These are phyloP conservation scores for Crotophaga sulcirostris DNA, from an alignment of 2,113 vertebrate genomes.

Conservation along the genomic window DNA sequence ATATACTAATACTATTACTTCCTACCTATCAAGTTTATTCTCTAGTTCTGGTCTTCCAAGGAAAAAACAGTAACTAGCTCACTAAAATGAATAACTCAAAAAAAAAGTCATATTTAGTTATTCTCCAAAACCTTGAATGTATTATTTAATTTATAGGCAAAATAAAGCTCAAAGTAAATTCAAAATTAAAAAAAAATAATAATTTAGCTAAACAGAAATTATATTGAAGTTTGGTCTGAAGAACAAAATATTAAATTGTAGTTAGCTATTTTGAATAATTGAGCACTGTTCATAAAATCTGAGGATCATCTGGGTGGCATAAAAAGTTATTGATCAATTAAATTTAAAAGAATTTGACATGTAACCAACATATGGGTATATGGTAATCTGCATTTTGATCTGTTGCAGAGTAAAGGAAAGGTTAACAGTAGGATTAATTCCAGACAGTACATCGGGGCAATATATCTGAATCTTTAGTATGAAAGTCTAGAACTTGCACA, in stretches of 20 bases:
- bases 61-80: no score
- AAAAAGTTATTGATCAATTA: not conserved
- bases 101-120: no score
- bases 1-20: no score
- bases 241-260: not conserved
- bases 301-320: not conserved
- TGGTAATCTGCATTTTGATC: not conserved
- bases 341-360: not conserved
- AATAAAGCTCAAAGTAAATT: not conserved
- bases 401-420: not conserved
- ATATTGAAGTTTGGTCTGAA: not conserved
- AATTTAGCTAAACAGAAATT: not conserved
- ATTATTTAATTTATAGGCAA: not conserved
- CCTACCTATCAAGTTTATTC: no score
- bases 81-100: no score
- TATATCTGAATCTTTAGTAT: not conserved
- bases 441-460: not conserved
- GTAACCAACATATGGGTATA: not conserved
- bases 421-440: not conserved
- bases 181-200: not conserved
- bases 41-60: no score
- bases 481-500: not conserved
- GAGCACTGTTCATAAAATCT: not conserved
- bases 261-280: not conserved
- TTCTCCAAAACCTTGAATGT: no score